phyloP scores from a whole-genome alignment of 2,113 vertebrate genomes.

The Phalacrocorax aristotelis region DNA sequence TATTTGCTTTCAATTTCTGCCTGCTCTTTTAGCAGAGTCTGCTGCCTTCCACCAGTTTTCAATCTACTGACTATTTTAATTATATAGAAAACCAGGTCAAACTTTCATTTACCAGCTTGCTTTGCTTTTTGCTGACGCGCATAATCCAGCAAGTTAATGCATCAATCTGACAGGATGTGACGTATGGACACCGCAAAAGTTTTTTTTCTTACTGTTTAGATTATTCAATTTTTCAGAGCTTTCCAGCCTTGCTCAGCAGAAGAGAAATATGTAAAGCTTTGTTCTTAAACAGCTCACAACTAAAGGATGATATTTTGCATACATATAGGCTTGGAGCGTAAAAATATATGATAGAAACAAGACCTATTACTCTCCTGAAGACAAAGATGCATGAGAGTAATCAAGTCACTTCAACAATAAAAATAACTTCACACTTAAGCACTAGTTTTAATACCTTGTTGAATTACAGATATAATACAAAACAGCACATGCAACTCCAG shows the following conservation, averaged over 20 bases:
- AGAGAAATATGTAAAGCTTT: not conserved
- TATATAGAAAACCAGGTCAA: not conserved
- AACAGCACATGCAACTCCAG: not conserved
- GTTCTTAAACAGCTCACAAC: not conserved
- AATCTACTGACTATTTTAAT: conserved; percentile 11
- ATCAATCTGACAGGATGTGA: not conserved
- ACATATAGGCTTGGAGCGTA: not conserved
- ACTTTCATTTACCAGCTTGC: not conserved
- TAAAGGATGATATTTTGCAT: not conserved
- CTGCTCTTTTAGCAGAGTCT: not conserved
- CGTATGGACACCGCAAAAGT: not conserved
- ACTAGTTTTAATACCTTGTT: not conserved
- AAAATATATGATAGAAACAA: conserved; percentile 1
- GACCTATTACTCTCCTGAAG: not conserved
- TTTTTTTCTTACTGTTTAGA: not conserved
- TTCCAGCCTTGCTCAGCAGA: not conserved
- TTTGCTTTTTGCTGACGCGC: not conserved
- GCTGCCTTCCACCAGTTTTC: not conserved
- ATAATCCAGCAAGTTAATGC: not conserved
- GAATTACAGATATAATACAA: not conserved
- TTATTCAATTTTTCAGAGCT: not conserved
- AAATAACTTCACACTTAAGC: not conserved
- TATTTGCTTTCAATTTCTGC: not conserved
- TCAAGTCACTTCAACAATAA: not conserved
- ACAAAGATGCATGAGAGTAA: conserved; percentile 23